Conservation (phyloP, 2,113 vertebrate genomes). For the Procavia capensis region DNA sequence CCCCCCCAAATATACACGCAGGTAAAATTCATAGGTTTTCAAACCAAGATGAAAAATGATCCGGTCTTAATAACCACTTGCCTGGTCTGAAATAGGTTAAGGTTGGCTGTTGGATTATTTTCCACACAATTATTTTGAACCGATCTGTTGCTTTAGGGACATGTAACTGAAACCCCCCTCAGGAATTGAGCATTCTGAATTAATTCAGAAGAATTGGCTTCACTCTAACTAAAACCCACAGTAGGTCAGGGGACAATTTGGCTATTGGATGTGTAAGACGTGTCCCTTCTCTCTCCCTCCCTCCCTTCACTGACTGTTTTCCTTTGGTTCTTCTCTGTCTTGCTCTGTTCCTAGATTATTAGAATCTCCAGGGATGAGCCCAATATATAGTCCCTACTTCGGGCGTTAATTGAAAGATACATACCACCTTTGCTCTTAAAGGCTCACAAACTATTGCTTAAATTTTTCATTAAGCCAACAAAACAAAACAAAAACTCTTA, state of each 20-base stretch:
- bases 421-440: background rate
- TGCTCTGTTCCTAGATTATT: background rate
- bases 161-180: background rate
- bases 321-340: background rate
- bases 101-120: background rate
- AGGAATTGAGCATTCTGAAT: background rate
- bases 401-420: background rate
- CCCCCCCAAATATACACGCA: no score
- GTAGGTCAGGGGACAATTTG: background rate
- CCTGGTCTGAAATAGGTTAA: background rate
- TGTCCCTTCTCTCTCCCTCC: background rate
- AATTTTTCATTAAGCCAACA: background rate
- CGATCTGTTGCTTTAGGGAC: background rate
- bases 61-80: background rate
- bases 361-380: background rate
- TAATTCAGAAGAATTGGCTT: background rate
- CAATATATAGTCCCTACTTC: background rate
- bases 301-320: background rate
- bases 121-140: background rate
- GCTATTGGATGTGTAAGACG: background rate
- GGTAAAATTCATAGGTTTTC: background rate
- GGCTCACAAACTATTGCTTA: slow-evolving; percentile 15
- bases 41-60: background rate
- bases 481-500: slow-evolving; percentile 33
- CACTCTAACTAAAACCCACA: background rate